Evolutionary conservation across 1,140 invertebrate species (phyloP), one percentile per base, ranked within the genome.

Genomic region (Bombus affinis): DNA sequence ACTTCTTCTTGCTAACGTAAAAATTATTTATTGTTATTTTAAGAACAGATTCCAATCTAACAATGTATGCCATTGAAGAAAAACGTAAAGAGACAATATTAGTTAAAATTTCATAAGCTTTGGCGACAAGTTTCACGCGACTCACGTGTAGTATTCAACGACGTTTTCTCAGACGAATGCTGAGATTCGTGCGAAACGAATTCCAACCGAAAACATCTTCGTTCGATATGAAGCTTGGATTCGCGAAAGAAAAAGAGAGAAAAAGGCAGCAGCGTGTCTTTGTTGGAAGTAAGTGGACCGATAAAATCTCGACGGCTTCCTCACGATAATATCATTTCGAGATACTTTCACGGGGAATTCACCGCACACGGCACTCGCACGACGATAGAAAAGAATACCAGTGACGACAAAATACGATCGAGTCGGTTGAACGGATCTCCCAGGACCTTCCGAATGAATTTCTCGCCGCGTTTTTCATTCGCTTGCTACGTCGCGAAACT

Each of bases 271-370:
- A 70, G 35, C 39, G 44, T 44, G 79, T 79, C 59, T 72, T 76
- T 44, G 80, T 78, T 32, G 73, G 15, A 57, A 47, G 65, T 62
- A 86, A 88, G 70, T 83, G 74, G 57, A 47, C 65, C 88, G 80
- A 80, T 83, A 83, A 79, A 86, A 89, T 89, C 87, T 88, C 87
- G 42, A 86, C 85, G 65, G 79, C 59, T 59, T 68, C 66, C 74
- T 66, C 80, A 35, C 80, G 87, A 89, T 83, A 83, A 89, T 86
- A 88, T 88, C 87, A 79, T 83, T 83, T 88, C 59, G 53, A 89
- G 87, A 86, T 88, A 88, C 87, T 88, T 79, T 68, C 87, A 79
- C 83, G 76, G 77, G 70, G 68, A 77, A 75, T 88, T 85, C 68
- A 44, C 76, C 76, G 76, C 44, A 25, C 44, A 37, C 42, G n/a